These are phyloP conservation scores for Echinarachnius parma DNA, from an alignment of 53 echinoderm and acorn worm genomes.

Conservation along the genomic window DNA sequence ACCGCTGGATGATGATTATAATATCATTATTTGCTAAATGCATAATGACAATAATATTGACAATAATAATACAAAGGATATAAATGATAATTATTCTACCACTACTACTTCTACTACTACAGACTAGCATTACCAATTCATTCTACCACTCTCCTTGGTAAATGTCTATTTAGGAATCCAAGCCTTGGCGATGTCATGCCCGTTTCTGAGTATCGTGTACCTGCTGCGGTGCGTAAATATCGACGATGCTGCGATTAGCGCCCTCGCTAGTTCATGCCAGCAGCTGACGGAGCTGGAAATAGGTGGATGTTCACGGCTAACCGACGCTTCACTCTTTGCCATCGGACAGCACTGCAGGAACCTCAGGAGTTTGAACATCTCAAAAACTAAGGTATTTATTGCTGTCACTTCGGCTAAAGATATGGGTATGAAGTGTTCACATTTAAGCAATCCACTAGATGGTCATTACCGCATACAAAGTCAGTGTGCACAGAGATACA, in stretches of 20 bases:
- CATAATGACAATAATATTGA: no score
- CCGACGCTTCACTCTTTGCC: constrained; percentile 78
- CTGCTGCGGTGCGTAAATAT: constrained; percentile 75
- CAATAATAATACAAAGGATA: no score
- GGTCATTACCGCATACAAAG: no score
- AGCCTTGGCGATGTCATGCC: constrained; percentile 70
- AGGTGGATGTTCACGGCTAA: constrained; percentile 75
- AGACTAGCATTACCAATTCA: no score
- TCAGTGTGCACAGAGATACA: no score
- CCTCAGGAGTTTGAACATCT: constrained; percentile 81
- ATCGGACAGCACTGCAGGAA: constrained; percentile 75
- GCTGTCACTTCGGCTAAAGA: no score
- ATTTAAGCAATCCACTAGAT: no score
- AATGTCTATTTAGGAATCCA: constrained; percentile 59
- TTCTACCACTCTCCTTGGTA: neutral
- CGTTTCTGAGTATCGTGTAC: constrained; percentile 59
- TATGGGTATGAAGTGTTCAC: no score
- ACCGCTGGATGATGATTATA: no score
- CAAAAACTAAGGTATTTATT: constrained; percentile 84
- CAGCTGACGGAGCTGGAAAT: constrained; percentile 82
- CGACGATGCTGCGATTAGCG: constrained; percentile 62
- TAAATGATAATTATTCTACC: no score
- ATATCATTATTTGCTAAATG: no score
- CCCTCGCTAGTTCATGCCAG: constrained; percentile 71
- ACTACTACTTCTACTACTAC: no score